phyloP scores from a whole-genome alignment of 2,888 invertebrate species.

The Hermodice carunculata region DNA sequence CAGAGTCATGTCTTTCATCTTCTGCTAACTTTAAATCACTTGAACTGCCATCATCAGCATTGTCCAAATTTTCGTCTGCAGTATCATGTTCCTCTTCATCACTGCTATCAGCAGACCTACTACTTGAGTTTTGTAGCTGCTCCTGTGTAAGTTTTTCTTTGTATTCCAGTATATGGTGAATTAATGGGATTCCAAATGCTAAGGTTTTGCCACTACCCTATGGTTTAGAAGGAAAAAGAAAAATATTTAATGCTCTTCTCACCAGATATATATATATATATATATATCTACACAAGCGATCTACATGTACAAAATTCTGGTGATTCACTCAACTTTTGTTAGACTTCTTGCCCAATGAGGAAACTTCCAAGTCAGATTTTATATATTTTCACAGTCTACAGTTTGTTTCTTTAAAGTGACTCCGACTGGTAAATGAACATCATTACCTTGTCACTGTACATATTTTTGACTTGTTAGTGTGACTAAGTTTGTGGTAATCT shows the following conservation, averaged over 20 bases:
- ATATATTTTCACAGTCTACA: too few species aligned
- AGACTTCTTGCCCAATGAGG: too few species aligned
- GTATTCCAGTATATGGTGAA: conserved; percentile 81
- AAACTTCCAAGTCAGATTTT: too few species aligned
- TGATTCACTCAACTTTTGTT: too few species aligned
- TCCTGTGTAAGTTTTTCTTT: conserved; percentile 62
- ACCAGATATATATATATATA: background rate
- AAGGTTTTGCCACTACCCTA: conserved; percentile 97
- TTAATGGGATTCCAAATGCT: conserved; percentile 95
- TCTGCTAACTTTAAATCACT: too few species aligned
- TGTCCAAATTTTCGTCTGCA: background rate
- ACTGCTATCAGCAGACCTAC: background rate
- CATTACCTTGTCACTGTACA: too few species aligned
- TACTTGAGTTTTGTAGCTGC: background rate
- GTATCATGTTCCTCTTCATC: conserved; percentile 2
- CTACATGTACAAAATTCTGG: background rate
- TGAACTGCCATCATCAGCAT: background rate
- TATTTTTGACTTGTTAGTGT: too few species aligned
- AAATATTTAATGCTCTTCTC: background rate
- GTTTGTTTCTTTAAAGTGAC: too few species aligned
- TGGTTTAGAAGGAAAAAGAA: background rate
- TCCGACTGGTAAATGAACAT: too few species aligned
- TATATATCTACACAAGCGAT: background rate
- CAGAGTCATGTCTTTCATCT: too few species aligned
- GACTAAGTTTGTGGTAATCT: background rate